A percentile compares a stretch with the other conserved stretches of the same genome.
Conservation (phyloP, 2,113 vertebrate species). For the Oceanodroma tethys region DNA sequence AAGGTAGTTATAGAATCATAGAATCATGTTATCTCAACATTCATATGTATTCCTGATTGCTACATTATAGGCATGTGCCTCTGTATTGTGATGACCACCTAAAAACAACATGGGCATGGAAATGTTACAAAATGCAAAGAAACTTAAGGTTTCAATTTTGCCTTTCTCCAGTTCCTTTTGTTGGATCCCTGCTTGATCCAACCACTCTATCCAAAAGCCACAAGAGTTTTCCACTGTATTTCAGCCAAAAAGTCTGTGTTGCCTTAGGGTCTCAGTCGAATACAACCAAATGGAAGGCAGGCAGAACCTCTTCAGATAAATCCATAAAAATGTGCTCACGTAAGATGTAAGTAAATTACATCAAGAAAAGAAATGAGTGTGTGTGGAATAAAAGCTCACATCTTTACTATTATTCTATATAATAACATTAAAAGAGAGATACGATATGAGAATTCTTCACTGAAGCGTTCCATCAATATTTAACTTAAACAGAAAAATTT, state of each 20-base stretch:
- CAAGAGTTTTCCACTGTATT: constrained; percentile 16
- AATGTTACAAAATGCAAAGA: background rate
- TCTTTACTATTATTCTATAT: background rate
- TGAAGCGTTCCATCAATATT: background rate
- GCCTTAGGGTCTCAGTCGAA: background rate
- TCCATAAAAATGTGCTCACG: background rate
- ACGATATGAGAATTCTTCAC: background rate
- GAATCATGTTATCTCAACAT: background rate
- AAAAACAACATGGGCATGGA: background rate
- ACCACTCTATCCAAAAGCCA: background rate
- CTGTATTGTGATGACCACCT: background rate
- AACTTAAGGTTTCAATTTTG: constrained; percentile 9
- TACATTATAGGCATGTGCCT: background rate
- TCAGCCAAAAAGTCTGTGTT: background rate
- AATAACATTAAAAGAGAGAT: constrained; percentile 18
- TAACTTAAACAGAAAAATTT: constrained; percentile 32
- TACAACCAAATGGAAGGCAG: background rate
- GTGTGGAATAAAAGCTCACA: background rate
- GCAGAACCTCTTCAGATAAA: constrained; percentile 2
- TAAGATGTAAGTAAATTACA: constrained; percentile 5
- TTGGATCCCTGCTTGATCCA: background rate
- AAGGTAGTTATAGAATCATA: too few species aligned
- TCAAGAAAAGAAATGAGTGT: background rate
- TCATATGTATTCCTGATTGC: background rate
- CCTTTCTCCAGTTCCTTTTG: background rate